These are phyloP conservation scores for Nematolebias whitei DNA, from an alignment of 2,113 vertebrate species.

Conservation along the genomic window DNA sequence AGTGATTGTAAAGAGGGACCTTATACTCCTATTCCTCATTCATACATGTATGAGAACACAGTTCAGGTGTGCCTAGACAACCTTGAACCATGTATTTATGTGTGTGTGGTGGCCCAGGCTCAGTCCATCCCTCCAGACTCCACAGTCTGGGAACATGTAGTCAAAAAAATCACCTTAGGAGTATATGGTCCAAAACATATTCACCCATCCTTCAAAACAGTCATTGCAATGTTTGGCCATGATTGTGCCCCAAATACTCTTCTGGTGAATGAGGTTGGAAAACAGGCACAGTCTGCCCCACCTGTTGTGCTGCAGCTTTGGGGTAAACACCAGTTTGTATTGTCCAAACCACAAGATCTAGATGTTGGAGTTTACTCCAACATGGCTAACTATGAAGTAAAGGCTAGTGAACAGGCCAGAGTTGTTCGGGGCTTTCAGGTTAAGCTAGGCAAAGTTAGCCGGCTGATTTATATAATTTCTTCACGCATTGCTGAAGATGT, in stretches of 20 bases:
- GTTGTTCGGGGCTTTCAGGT: constrained; percentile 91
- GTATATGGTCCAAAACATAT: constrained; percentile 96
- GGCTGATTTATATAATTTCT: constrained; percentile 87
- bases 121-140: constrained; percentile 82
- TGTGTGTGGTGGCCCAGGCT: constrained; percentile 86
- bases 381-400: constrained; percentile 92
- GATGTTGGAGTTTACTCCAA: constrained; percentile 91
- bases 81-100: constrained; percentile 94
- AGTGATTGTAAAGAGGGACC: constrained; percentile 93
- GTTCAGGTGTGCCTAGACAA: constrained; percentile 90
- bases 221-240: constrained; percentile 93
- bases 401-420: constrained; percentile 83
- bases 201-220: constrained; percentile 94
- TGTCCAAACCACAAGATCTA: constrained; percentile 90
- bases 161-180: constrained; percentile 90
- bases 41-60: constrained; percentile 85
- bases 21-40: constrained; percentile 79
- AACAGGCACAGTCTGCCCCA: constrained; percentile 80
- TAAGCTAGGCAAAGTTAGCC: constrained; percentile 92
- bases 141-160: constrained; percentile 93
- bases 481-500: constrained; percentile 84
- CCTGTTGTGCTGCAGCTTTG: constrained; percentile 92
- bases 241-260: constrained; percentile 94
- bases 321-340: constrained; percentile 93
- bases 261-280: constrained; percentile 87